Evolutionary conservation across 2,797 vertebrate species (phyloP), one percentile per base, ranked within the genome.

Genomic region (Petrocephalus sullivani): DNA sequence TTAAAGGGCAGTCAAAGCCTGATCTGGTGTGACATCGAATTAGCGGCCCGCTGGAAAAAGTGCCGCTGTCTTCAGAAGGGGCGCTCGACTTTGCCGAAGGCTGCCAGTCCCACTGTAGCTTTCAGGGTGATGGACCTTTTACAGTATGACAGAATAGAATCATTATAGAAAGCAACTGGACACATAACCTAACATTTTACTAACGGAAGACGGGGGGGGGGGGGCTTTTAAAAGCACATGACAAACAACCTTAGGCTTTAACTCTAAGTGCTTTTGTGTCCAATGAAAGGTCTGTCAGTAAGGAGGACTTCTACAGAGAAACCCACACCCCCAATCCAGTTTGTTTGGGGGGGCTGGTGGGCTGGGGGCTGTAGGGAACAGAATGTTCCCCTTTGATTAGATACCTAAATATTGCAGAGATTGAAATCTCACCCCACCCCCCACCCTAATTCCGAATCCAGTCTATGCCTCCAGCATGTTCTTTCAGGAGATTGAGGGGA

Each of bases 311-410:
- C 3, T 49, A 81, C 41, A 49, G 46, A 49, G 19, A 81, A 49
- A 81, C 16, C 16, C 46, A 21, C 41, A 81, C 7, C 41, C 75
- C 41, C 46, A 49, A 41, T 81, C 75, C 41, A 49, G 41, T 7
- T 81, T 49, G 19, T 49, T 49, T 49, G 75, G 37, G 41, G 41
- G 28, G 1, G 10, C 4, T 12, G 10, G 81, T 10, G 49, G 46
- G 10, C 4, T 12, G 10, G 81, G 21, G 49, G 46, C 21, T 54
- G 8, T 54, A 53, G 51, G 81, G 81, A 84, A 84, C 46, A 54
- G n/a, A 84, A 84, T 84, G 51, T 84, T 54, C 81, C 41, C 37
- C 41, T 81, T 81, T 81, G 75, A 81, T 81, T 81, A 78, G 71
- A 46, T 41, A n/a, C 37, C 37, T 78, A 81, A 81, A 21, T 49